Percentiles rank a stretch among this genome's conserved stretches.
Evolutionary conservation across 2,888 invertebrate species (phyloP).

Genomic region (Leucophenga maculata): DNA sequence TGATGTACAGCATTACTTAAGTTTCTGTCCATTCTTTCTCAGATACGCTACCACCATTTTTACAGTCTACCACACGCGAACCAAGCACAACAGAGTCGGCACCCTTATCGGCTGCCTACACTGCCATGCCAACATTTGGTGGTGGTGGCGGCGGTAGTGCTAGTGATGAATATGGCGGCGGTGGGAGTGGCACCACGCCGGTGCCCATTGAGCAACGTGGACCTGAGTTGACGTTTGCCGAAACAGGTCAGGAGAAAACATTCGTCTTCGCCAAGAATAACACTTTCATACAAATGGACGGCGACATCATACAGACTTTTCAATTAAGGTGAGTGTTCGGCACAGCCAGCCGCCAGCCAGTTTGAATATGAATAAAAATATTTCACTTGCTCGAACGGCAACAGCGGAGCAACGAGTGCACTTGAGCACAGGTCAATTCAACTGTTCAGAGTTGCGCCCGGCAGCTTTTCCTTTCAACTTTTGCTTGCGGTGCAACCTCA

Average conservation of each 20-base stretch:
- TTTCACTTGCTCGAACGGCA: too few species aligned
- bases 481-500: background rate
- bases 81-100: constrained; percentile 74
- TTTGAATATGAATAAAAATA: too few species aligned
- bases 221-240: constrained; percentile 86
- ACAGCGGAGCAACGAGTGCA: too few species aligned
- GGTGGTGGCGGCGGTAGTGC: background rate
- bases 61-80: constrained; percentile 73
- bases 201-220: constrained; percentile 84
- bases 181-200: constrained; percentile 73
- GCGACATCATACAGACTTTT: constrained; percentile 91
- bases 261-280: constrained; percentile 94
- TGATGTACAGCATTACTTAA: background rate
- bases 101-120: constrained; percentile 53
- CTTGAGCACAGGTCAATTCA: too few species aligned
- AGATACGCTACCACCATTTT: constrained; percentile 76
- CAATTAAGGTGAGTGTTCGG: constrained; percentile 81
- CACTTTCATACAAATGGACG: constrained; percentile 91
- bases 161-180: background rate
- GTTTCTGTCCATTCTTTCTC: background rate
- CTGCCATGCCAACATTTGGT: constrained; percentile 63
- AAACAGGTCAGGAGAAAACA: constrained; percentile 87
- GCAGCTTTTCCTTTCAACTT: background rate
- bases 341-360: background rate
- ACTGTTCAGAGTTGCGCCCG: background rate